Conservation (phyloP, 2,888 invertebrate species). For the Thumatha senex region DNA sequence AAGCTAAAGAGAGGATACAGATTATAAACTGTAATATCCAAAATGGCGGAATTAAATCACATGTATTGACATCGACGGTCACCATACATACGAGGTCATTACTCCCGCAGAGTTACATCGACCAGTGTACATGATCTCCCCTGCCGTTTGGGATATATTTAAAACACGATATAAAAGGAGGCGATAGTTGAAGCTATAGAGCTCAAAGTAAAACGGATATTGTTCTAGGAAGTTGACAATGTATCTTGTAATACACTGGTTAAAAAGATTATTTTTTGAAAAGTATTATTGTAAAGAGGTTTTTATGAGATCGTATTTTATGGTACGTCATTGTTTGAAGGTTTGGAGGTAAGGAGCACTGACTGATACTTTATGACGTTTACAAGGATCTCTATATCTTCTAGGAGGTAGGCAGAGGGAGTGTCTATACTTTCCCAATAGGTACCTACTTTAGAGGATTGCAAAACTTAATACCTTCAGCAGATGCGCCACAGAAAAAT, state of each 20-base stretch:
- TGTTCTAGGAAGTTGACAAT: constrained; percentile 37
- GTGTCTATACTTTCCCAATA: too few relatives aligned
- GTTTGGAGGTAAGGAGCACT: too few relatives aligned
- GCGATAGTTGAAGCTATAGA: not conserved
- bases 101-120: constrained; percentile 33
- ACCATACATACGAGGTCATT: constrained; percentile 44
- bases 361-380: too few relatives aligned
- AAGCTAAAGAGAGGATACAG: too few relatives aligned
- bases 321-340: too few relatives aligned
- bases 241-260: constrained; percentile 14
- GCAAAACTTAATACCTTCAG: too few relatives aligned
- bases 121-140: constrained; percentile 26
- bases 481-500: too few relatives aligned
- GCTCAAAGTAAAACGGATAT: constrained; percentile 10
- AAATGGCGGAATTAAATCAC: constrained; percentile 34
- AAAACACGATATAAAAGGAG: not conserved
- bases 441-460: too few relatives aligned
- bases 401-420: too few relatives aligned
- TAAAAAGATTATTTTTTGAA: constrained; percentile 11
- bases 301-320: too few relatives aligned
- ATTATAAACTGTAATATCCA: constrained; percentile 27
- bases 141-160: not conserved
- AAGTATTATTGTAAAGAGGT: too few relatives aligned
- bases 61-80: constrained; percentile 43
- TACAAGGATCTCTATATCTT: too few relatives aligned